Base-by-base conservation (phyloP, 2,888 invertebrate genomes). In the Noctuana brunneofusca region DNA sequence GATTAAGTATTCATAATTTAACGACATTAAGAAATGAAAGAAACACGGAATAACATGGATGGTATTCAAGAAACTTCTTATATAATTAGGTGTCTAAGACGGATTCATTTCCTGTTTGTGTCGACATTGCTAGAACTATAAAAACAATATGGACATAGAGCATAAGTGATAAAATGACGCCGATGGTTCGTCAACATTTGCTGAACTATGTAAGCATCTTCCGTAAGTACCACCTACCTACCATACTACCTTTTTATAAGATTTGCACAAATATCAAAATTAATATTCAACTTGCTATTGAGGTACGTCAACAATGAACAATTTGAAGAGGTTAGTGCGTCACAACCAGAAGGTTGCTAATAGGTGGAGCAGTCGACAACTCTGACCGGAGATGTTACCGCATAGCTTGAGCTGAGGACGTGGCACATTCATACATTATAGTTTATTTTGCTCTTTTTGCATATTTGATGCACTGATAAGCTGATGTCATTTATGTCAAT, bases 111-210 rank as follows among this genome's bases (percentile, higher is more conserved):
- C 58, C 58, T 58, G 50, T 24, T 53, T 43, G 52, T 16, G 16
- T 20, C 43, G 52, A 58, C 46, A 43, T 59, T 53, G 52, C 43
- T 53, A 59, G 59, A 59, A 59, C 20, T 22, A 53, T 53, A 53
- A 52, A 59, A 53, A 52, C 50, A 32, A 43, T 58, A 53, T 59
- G 24, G 52, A 59, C 58, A 53, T 41, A 52, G 27, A 50, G 18
- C 38, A 50, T 41, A 27, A 52, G 58, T 59, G 30, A 59, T 59
- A 59, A 59, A 59, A 59, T 43, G 43, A 52, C 58, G 58, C 27
- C 27, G 18, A 58, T 41, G n/a, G 52, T 43, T n/a, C 43, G 58
- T 59, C 41, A 59, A 59, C 52, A 59, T 59, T 59, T 38, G 43
- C 24, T 32, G 52, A 52, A 43, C 41, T 50, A 50, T 58, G 58